Evolutionary conservation across 2,888 invertebrate genomes (phyloP).

Genomic region (Zaprionus bogoriensis): DNA sequence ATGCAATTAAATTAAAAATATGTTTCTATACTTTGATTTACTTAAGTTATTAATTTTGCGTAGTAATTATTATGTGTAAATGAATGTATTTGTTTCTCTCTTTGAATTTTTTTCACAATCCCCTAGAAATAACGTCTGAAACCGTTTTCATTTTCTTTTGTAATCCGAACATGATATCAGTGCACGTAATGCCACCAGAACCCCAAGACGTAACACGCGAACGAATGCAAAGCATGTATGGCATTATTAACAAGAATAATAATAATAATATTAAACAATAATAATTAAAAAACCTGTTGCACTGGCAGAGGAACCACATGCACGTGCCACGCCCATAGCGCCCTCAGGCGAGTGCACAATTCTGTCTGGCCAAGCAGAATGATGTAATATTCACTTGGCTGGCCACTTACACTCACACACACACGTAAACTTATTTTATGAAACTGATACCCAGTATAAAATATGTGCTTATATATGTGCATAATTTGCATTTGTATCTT

Average conservation of each 20-base stretch:
- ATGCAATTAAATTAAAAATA: too few species aligned
- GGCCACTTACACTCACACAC: neutral
- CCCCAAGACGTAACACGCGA: slow-evolving; percentile 8
- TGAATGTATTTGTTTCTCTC: too few species aligned
- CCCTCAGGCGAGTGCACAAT: slow-evolving; percentile 18
- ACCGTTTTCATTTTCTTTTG: too few species aligned
- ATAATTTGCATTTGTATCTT: slow-evolving; percentile 18
- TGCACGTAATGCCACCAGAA: slow-evolving; percentile 9
- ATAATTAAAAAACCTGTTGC: slow-evolving; percentile 22
- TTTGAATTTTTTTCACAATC: too few species aligned
- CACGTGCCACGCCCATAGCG: slow-evolving; percentile 1
- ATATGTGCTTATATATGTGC: too few species aligned
- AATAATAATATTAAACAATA: slow-evolving; percentile 8
- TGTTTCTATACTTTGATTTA: too few species aligned
- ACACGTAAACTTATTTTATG: neutral
- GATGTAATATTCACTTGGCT: slow-evolving; percentile 50
- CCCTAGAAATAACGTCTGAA: too few species aligned
- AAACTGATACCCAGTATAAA: slow-evolving; percentile 24
- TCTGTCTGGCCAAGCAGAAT: slow-evolving; percentile 42
- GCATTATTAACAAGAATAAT: slow-evolving; percentile 8
- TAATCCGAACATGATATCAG: slow-evolving; percentile 21
- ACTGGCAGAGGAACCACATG: neutral
- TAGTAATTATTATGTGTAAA: too few species aligned
- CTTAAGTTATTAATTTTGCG: too few species aligned
- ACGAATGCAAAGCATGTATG: slow-evolving; percentile 24